phyloP scores from a whole-genome alignment of 37 sponge, comb jelly and placozoan species.

The Spongilla lacustris region DNA sequence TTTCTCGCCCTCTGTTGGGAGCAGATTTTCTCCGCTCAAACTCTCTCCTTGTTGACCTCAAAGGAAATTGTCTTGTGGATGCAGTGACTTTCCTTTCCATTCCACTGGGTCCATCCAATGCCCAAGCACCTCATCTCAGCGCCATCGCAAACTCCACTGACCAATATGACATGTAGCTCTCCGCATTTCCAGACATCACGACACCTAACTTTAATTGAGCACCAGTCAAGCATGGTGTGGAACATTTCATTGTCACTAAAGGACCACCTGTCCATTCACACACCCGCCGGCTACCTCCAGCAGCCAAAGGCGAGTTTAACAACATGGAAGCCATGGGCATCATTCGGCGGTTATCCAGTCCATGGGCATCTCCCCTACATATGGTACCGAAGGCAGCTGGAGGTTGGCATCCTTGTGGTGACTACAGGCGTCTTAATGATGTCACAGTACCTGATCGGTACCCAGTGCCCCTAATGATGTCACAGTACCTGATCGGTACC shows the following conservation, averaged over 20 bases:
- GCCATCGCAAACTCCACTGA: conserved; percentile 20
- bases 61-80: conserved; percentile 18
- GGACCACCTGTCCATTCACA: conserved; percentile 44
- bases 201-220: conserved; percentile 28
- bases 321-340: conserved; percentile 41
- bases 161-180: conserved; percentile 24
- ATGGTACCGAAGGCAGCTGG: conserved; percentile 60
- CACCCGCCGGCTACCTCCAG: conserved; percentile 33
- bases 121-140: conserved; percentile 24
- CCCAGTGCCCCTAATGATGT: too few relatives aligned
- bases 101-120: conserved; percentile 14
- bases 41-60: conserved; percentile 40
- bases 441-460: conserved; percentile 42
- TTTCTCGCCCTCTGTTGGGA: conserved; percentile 29
- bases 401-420: conserved; percentile 64
- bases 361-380: conserved; percentile 49
- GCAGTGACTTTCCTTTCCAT: conserved; percentile 9
- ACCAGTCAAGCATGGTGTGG: conserved; percentile 28
- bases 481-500: too few relatives aligned
- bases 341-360: conserved; percentile 32
- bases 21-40: conserved; percentile 40
- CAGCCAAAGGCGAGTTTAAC: conserved; percentile 27
- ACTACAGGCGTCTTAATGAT: conserved; percentile 36
- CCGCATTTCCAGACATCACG: conserved; percentile 47
- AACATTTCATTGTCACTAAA: conserved; percentile 42